These are phyloP conservation scores for Pteruthius melanotis DNA, from an alignment of 2,113 vertebrate species.

Conservation along the genomic window DNA sequence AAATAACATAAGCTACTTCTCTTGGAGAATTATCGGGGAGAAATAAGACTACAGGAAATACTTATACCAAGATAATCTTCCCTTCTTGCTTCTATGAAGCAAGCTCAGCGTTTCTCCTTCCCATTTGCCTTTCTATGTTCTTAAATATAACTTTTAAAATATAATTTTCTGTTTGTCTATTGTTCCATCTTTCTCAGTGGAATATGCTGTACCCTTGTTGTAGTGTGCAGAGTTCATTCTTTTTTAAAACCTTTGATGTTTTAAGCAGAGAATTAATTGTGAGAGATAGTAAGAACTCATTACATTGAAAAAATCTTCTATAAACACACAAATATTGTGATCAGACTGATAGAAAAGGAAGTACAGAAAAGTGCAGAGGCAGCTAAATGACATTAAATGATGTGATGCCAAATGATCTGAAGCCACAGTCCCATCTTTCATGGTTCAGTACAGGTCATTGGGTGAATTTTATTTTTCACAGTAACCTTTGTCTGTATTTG, in stretches of 20 bases:
- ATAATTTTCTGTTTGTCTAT: background rate
- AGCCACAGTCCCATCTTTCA: conserved; percentile 4
- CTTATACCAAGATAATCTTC: background rate
- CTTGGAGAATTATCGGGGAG: background rate
- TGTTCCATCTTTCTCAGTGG: background rate
- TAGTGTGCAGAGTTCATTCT: background rate
- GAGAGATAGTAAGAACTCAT: background rate
- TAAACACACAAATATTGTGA: conserved; percentile 17
- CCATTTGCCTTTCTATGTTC: background rate
- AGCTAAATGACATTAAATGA: conserved; percentile 25
- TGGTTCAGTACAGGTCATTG: conserved; percentile 34
- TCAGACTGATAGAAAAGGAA: background rate
- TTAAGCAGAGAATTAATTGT: background rate
- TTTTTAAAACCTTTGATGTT: background rate
- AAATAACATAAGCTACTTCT: background rate
- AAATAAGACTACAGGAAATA: background rate
- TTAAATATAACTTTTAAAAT: background rate
- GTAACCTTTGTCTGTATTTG: background rate
- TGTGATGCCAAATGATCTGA: conserved; percentile 35
- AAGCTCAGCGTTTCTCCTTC: background rate
- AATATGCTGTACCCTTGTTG: background rate
- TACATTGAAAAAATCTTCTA: background rate
- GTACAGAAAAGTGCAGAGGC: background rate
- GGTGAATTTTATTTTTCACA: conserved; percentile 12
- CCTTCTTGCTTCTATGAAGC: background rate